Base-by-base conservation (phyloP, 2,888 invertebrate genomes). In the Oxycera nigricornis region DNA sequence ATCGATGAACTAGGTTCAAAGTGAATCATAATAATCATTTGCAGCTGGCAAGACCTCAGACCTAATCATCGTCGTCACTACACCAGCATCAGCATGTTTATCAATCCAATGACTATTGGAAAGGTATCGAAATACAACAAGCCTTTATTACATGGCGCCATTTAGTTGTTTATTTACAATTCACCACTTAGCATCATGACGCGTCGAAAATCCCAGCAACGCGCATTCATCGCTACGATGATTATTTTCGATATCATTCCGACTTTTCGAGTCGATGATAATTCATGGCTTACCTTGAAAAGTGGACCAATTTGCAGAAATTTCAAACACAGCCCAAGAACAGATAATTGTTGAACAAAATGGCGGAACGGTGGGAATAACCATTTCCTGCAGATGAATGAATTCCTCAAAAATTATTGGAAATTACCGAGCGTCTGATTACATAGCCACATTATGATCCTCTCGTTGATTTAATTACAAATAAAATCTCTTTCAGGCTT, bases 111-210 rank as follows among this genome's bases (percentile, higher is more conserved):
- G 52, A 70, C 70, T 70, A 41, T 65, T 65, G 39, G 70, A 22
- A 70, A 70, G 70, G 70, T 70, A 70, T 70, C 70, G 52, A 70
- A 70, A 52, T 55, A 55, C 70, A 70, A 70, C 65, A 70, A 52
- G 70, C 55, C 70, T 70, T 52, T 70, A 70, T 70, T 70, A 70
- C 35, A 35, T 70, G 70, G 70, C 70, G 70, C 70, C 70, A 70
- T 52, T 52, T 70, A 52, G 46, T 70, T 70, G 70, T 70, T 70
- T 55, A 70, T 70, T 70, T 70, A 70, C 70, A 70, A 70, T 70
- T 70, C 70, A 70, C 70, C 70, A 70, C 70, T 70, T 52, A 70
- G 52, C 30, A 70, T 52, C 70, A 55, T 70, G 70, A 70, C 70
- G 65, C 39, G 24, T 65, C 65, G 39, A 35, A 65, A 65, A 65